A percentile compares a stretch with the other conserved stretches of the same genome.
These are phyloP conservation scores for Drosophila lacteicornis DNA, from an alignment of 1,140 invertebrate species.

Conservation along the genomic window DNA sequence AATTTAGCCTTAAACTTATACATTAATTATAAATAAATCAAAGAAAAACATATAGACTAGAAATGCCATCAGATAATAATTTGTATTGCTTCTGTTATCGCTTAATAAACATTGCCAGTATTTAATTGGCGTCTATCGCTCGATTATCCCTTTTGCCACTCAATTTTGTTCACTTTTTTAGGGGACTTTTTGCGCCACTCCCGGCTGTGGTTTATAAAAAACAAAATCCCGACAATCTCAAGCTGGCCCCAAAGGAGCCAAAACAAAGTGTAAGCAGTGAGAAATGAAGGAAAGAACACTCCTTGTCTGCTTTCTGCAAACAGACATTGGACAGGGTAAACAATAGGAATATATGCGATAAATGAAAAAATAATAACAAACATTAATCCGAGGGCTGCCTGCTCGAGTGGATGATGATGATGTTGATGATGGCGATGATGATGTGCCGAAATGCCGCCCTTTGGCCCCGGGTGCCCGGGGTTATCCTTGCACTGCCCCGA, in stretches of 20 bases:
- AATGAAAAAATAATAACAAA: conserved; percentile 81
- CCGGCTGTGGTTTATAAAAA: conserved; percentile 52
- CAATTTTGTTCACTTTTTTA: conserved; percentile 23
- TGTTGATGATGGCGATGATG: conserved; percentile 44
- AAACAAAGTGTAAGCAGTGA: conserved; percentile 10
- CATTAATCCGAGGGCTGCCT: conserved; percentile 70
- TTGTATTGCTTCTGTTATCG: conserved; percentile 3
- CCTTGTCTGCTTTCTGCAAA: conserved; percentile 48
- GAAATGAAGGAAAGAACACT: conserved; percentile 36
- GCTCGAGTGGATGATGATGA: conserved; percentile 61
- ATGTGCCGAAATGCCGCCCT: conserved; percentile 52
- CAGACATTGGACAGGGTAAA: conserved; percentile 53
- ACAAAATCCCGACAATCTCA: conserved; percentile 50
- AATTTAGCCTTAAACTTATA: not conserved
- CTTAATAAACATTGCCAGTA: conserved; percentile 7
- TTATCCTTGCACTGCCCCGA: conserved; percentile 48
- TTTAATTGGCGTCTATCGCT: conserved; percentile 11
- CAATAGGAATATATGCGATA: conserved; percentile 60
- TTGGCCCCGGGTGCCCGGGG: conserved; percentile 16
- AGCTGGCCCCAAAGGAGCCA: conserved; percentile 14
- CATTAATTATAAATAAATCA: not conserved
- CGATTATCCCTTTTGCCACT: conserved; percentile 5
- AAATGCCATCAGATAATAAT: not conserved
- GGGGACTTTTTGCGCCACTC: conserved; percentile 3
- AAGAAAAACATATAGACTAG: not conserved